A percentile compares a stretch with the other conserved stretches of the same genome.
Evolutionary conservation across 2,113 vertebrate species (phyloP).

Genomic region (Rhynchopsitta pachyrhyncha): DNA sequence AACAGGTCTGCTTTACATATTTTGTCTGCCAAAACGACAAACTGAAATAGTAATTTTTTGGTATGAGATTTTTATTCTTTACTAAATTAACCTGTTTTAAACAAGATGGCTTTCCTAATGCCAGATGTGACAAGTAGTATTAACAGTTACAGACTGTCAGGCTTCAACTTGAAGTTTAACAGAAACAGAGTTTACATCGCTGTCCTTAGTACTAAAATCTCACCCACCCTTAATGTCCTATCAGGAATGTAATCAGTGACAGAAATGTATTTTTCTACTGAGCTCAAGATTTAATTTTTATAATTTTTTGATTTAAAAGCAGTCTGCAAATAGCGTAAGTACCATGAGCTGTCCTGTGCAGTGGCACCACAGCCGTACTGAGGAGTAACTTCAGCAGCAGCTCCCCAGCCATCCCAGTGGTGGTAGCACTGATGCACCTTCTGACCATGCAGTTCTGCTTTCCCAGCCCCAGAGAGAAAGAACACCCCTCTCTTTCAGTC

Average conservation of each 20-base stretch:
- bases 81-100: background rate
- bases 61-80: background rate
- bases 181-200: background rate
- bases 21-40: slow-evolving; percentile 2
- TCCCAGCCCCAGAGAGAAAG: background rate
- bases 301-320: background rate
- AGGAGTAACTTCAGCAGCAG: background rate
- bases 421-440: background rate
- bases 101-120: background rate
- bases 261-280: background rate
- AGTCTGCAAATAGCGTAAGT: background rate
- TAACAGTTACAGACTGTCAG: background rate
- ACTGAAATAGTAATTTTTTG: background rate
- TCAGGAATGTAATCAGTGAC: background rate
- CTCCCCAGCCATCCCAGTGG: background rate
- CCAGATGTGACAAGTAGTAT: background rate
- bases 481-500: background rate
- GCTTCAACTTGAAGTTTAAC: background rate
- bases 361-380: background rate
- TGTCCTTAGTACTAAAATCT: background rate
- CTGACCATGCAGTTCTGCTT: background rate
- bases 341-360: background rate
- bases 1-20: background rate
- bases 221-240: background rate
- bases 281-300: background rate